phyloP scores from a whole-genome alignment of 1,140 invertebrate species.

The Brachionus sp. region DNA sequence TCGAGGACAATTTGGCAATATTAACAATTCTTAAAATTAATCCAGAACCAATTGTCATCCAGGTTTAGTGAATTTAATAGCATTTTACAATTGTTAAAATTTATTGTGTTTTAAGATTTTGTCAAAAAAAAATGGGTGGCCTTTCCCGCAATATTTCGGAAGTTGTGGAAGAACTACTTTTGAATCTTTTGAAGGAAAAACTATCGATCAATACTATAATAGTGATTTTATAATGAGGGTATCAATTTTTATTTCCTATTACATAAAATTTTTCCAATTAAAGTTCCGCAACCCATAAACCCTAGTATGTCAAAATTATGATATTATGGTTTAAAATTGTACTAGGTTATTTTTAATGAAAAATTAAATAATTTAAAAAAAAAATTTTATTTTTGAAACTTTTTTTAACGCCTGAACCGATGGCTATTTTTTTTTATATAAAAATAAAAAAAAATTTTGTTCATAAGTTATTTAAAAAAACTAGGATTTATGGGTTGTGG shows the following conservation, averaged over 20 bases:
- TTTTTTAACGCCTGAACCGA: too few relatives aligned
- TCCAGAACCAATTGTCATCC: slow-evolving; percentile 22
- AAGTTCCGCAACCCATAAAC: too few relatives aligned
- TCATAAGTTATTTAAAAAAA: too few relatives aligned
- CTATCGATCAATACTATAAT: not conserved
- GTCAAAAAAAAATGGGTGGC: not conserved
- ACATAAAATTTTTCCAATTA: too few relatives aligned
- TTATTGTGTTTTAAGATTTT: not conserved
- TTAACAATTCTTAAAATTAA: slow-evolving; percentile 28
- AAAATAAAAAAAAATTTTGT: too few relatives aligned
- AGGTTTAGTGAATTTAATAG: not conserved
- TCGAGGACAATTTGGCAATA: not conserved
- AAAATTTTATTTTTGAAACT: too few relatives aligned
- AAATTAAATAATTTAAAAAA: too few relatives aligned
- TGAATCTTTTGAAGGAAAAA: slow-evolving; percentile 6
- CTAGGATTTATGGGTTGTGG: too few relatives aligned
- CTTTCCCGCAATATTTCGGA: slow-evolving; percentile 28
- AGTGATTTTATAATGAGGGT: slow-evolving; percentile 17
- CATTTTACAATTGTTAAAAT: not conserved
- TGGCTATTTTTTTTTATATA: too few relatives aligned
- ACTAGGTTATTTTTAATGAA: too few relatives aligned
- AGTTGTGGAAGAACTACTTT: slow-evolving; percentile 6
- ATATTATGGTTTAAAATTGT: too few relatives aligned
- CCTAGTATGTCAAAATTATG: too few relatives aligned
- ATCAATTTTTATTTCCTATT: not conserved